Percentiles rank a stretch among this genome's conserved stretches.
These are phyloP conservation scores for Brachyhypopomus gauderio DNA, from an alignment of 2,113 vertebrate genomes.

Conservation along the genomic window DNA sequence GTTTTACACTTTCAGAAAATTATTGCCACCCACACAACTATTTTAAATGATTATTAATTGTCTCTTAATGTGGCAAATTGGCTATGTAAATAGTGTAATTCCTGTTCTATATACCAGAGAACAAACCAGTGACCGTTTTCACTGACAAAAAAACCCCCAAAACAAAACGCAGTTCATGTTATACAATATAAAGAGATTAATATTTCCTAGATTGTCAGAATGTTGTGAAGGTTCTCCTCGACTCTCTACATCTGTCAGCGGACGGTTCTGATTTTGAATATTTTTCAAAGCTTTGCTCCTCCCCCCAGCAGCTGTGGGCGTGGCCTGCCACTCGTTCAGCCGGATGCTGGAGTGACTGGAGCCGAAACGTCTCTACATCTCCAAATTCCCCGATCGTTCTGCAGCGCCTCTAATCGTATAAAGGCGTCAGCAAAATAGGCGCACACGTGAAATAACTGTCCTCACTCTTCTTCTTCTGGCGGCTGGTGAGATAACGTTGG, in stretches of 20 bases:
- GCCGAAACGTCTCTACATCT: constrained; percentile 46
- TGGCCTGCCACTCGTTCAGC: constrained; percentile 24
- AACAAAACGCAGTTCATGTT: neutral
- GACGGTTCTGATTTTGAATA: constrained; percentile 48
- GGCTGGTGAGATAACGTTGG: constrained; percentile 34
- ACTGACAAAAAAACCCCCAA: neutral
- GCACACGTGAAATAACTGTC: constrained; percentile 55
- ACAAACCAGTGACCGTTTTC: neutral
- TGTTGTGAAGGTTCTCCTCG: neutral
- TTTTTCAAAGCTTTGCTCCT: constrained; percentile 62
- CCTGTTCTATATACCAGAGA: neutral
- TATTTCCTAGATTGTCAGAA: too few species aligned
- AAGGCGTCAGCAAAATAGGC: constrained; percentile 58
- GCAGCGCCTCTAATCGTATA: constrained; percentile 52
- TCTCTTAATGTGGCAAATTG: neutral
- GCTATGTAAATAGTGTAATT: neutral
- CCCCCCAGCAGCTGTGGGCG: too few species aligned
- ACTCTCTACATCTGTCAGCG: constrained; percentile 3
- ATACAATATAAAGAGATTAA: too few species aligned
- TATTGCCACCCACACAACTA: neutral
- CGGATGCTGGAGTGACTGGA: constrained; percentile 48
- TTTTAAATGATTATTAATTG: neutral
- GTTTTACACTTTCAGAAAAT: neutral
- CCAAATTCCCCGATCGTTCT: constrained; percentile 50
- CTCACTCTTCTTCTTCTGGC: constrained; percentile 52